phyloP scores from a whole-genome alignment of 1,140 invertebrate genomes.

The Drosophila erecta region DNA sequence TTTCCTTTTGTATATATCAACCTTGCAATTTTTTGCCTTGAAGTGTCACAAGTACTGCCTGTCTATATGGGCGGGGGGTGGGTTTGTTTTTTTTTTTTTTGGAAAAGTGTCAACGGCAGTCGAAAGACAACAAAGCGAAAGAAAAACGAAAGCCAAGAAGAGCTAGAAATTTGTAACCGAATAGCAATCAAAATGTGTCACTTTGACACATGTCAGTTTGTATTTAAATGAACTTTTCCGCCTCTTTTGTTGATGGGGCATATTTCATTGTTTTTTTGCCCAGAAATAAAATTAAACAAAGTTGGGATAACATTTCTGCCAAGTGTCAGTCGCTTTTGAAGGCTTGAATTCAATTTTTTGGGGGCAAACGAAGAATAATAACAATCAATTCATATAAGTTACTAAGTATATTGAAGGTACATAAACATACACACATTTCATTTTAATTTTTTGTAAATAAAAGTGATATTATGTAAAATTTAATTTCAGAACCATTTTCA shows the following conservation, averaged over 20 bases:
- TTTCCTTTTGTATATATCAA: conserved; percentile 39
- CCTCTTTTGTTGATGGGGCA: conserved; percentile 45
- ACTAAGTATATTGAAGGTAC: too few relatives aligned
- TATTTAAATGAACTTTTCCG: conserved; percentile 72
- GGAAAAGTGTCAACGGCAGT: conserved; percentile 62
- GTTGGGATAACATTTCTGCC: conserved; percentile 4
- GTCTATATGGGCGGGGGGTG: background rate
- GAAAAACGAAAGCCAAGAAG: conserved; percentile 23
- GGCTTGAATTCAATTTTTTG: conserved; percentile 1
- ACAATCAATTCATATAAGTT: background rate
- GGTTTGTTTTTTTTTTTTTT: conserved; percentile 5
- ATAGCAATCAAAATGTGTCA: conserved; percentile 72
- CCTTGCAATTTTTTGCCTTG: conserved; percentile 65
- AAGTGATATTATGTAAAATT: background rate
- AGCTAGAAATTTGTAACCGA: conserved; percentile 55
- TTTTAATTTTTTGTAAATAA: background rate
- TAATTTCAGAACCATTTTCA: background rate
- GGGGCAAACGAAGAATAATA: background rate
- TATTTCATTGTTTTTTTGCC: conserved; percentile 48
- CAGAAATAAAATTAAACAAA: conserved; percentile 33
- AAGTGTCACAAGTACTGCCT: conserved; percentile 58
- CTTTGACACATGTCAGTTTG: conserved; percentile 72
- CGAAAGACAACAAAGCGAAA: conserved; percentile 26
- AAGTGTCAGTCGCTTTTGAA: background rate
- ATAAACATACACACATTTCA: too few relatives aligned